Evolutionary conservation across 2,888 invertebrate species (phyloP).

Genomic region (Polydrusus pterygomalis): DNA sequence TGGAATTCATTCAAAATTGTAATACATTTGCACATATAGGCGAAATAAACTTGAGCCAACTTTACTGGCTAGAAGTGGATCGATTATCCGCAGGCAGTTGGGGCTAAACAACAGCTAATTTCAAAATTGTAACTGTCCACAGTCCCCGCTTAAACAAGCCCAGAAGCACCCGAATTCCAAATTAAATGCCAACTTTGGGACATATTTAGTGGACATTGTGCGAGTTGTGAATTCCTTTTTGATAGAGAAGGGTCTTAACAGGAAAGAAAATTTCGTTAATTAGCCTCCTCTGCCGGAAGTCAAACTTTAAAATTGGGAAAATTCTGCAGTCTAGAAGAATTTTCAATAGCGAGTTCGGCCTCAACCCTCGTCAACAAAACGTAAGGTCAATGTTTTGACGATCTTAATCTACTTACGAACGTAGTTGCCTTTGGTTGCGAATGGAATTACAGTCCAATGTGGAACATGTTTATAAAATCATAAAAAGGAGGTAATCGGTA

Average conservation of each 20-base stretch:
- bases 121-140: slow-evolving; percentile 46
- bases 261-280: slow-evolving; percentile 56
- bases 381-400: slow-evolving; percentile 46
- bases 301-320: slow-evolving; percentile 53
- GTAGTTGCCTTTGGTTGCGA: slow-evolving; percentile 44
- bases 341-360: slow-evolving; percentile 41
- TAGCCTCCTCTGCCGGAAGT: slow-evolving; percentile 38
- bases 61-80: slow-evolving; percentile 17
- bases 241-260: slow-evolving; percentile 54
- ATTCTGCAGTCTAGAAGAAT: slow-evolving; percentile 50
- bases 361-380: slow-evolving; percentile 49
- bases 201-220: slow-evolving; percentile 56
- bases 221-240: slow-evolving; percentile 53
- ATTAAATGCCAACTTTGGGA: slow-evolving; percentile 52
- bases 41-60: slow-evolving; percentile 13
- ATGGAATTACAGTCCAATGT: slow-evolving; percentile 22
- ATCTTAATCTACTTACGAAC: slow-evolving; percentile 41
- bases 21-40: neutral
- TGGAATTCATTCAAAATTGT: neutral
- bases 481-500: too few relatives aligned
- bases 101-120: slow-evolving; percentile 52
- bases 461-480: too few relatives aligned
- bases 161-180: slow-evolving; percentile 43
- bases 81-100: slow-evolving; percentile 37
- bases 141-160: slow-evolving; percentile 46